phyloP scores from a whole-genome alignment of 2,113 vertebrate genomes.

The Panurus biarmicus region DNA sequence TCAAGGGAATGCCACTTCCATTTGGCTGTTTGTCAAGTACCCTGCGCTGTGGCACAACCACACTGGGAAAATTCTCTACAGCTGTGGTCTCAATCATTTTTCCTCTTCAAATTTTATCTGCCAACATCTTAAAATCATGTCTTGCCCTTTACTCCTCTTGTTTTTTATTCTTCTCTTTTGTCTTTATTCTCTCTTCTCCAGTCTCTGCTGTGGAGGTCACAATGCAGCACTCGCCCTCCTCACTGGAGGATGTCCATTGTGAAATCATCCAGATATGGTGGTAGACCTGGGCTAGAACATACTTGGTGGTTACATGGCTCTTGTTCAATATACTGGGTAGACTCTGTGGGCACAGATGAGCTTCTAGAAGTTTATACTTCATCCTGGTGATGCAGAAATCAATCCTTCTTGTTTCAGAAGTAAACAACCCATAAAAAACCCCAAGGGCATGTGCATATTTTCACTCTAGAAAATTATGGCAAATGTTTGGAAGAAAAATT shows the following conservation, averaged over 20 bases:
- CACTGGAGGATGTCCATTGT: fast-evolving
- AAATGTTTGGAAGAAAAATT: conserved; percentile 42
- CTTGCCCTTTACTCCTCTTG: background rate
- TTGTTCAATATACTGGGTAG: background rate
- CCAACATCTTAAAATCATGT: background rate
- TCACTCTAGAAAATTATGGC: background rate
- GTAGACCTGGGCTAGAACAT: background rate
- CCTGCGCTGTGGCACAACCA: background rate
- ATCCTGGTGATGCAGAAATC: background rate
- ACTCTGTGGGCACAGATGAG: background rate
- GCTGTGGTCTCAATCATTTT: background rate
- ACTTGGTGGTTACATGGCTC: background rate
- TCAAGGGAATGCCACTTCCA: background rate
- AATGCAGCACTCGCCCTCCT: background rate
- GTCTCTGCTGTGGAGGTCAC: background rate
- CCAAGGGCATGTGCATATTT: background rate
- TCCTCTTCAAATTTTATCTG: background rate
- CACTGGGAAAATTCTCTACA: background rate
- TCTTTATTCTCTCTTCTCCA: background rate
- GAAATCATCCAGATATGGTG: background rate
- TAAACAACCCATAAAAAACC: background rate
- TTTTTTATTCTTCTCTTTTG: background rate
- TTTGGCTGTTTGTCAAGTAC: background rate
- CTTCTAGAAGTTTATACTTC: background rate
- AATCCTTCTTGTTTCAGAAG: background rate